Evolutionary conservation across 2,888 invertebrate species (phyloP).

Genomic region (Serripes groenlandicus): DNA sequence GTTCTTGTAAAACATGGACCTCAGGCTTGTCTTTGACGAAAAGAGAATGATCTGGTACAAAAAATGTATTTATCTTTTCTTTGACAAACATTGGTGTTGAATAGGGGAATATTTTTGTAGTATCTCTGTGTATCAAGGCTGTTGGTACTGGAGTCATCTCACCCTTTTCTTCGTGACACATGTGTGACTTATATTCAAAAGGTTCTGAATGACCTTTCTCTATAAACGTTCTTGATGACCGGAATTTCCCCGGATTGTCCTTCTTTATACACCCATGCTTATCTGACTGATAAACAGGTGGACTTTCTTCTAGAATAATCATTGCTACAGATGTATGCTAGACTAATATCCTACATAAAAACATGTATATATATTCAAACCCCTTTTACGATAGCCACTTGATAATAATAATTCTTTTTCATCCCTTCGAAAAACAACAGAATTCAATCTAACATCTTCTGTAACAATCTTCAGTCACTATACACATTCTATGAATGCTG

Average conservation of each 20-base stretch:
- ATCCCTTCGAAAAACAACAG: too few species aligned
- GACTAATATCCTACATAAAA: too few species aligned
- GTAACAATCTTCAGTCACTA: too few species aligned
- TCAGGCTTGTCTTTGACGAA: conserved; percentile 1
- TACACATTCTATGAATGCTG: too few species aligned
- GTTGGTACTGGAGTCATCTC: neutral
- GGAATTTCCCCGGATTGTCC: neutral
- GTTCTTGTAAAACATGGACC: neutral
- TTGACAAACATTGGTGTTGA: neutral
- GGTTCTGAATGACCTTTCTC: conserved; percentile 4
- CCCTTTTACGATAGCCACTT: too few species aligned
- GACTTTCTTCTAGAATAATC: conserved; percentile 15
- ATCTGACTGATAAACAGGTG: neutral
- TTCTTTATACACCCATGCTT: conserved; percentile 16
- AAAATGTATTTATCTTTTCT: neutral
- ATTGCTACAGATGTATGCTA: neutral
- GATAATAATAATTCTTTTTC: too few species aligned
- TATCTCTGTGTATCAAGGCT: neutral
- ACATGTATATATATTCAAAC: too few species aligned
- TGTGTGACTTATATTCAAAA: conserved; percentile 8
- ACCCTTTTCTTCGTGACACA: neutral
- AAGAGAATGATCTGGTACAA: neutral
- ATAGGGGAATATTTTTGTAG: conserved; percentile 10
- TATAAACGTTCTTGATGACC: neutral
- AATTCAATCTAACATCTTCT: too few species aligned